A percentile compares a stretch with the other conserved stretches of the same genome.
phyloP scores from a whole-genome alignment of 2,888 invertebrate genomes.

The Homarus gammarus region DNA sequence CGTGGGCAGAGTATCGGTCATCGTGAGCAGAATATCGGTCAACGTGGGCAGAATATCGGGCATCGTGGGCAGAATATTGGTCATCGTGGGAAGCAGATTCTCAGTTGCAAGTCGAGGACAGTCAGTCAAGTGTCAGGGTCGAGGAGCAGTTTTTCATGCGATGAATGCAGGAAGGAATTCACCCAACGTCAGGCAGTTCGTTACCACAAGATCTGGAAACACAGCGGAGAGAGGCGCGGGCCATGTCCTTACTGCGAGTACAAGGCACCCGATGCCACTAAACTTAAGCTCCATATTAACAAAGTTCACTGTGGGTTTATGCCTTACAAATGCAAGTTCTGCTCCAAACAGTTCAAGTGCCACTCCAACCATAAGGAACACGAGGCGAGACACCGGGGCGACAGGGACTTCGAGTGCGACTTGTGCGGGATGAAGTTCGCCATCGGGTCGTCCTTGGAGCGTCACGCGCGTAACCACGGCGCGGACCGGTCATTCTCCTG shows the following conservation, averaged over 20 bases:
- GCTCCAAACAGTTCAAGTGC: constrained; percentile 52
- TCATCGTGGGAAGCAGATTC: too few species aligned
- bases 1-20: too few species aligned
- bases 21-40: too few species aligned
- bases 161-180: constrained; percentile 16
- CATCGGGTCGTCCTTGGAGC: background rate
- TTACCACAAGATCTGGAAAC: constrained; percentile 17
- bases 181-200: constrained; percentile 6
- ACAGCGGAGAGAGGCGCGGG: background rate
- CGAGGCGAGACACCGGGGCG: constrained; percentile 12
- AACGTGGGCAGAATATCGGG: too few species aligned
- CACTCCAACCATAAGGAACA: constrained; percentile 53
- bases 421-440: constrained; percentile 10
- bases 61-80: too few species aligned
- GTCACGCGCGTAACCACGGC: background rate
- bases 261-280: constrained; percentile 19
- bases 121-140: too few species aligned
- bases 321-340: constrained; percentile 46
- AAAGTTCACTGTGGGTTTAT: constrained; percentile 11
- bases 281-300: constrained; percentile 12
- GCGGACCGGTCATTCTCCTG: constrained; percentile 1
- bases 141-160: background rate
- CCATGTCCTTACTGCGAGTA: constrained; percentile 11
- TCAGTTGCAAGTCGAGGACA: too few species aligned
- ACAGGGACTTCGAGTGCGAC: background rate